Evolutionary conservation across 1,140 invertebrate species (phyloP).

Genomic region (Bombyx mandarina): DNA sequence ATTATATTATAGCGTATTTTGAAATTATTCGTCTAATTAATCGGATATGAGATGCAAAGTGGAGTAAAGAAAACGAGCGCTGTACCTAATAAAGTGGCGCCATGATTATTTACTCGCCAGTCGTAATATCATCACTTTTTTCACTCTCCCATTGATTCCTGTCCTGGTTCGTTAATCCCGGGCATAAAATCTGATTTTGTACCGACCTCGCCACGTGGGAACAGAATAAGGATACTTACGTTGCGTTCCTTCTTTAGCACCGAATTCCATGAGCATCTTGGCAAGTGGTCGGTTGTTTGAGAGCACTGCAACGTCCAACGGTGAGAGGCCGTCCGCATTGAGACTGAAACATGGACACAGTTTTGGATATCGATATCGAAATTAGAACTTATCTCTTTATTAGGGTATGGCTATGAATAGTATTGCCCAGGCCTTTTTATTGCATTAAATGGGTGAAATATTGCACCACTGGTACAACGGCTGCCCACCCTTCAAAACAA

Average conservation of each 20-base stretch:
- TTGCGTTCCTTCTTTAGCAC: constrained; percentile 89
- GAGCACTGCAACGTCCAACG: constrained; percentile 91
- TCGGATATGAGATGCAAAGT: too few species aligned
- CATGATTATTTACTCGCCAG: not conserved
- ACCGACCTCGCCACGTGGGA: not conserved
- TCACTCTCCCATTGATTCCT: not conserved
- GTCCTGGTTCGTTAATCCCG: too few species aligned
- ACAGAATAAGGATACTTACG: constrained; percentile 77
- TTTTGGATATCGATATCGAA: too few species aligned
- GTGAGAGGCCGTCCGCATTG: constrained; percentile 89
- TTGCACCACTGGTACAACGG: too few species aligned
- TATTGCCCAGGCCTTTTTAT: too few species aligned
- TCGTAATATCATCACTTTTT: not conserved
- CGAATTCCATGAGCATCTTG: constrained; percentile 89
- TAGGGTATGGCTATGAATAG: too few species aligned
- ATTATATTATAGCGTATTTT: too few species aligned
- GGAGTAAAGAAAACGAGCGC: not conserved
- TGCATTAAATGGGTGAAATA: too few species aligned
- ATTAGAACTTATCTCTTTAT: too few species aligned
- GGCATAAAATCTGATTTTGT: not conserved
- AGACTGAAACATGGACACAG: constrained; percentile 70
- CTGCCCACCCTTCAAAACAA: too few species aligned
- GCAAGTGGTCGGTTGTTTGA: constrained; percentile 89
- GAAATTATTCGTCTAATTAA: too few species aligned
- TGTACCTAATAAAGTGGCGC: not conserved